Conservation (phyloP, 2,888 invertebrate genomes). For the Achlya flavicornis region DNA sequence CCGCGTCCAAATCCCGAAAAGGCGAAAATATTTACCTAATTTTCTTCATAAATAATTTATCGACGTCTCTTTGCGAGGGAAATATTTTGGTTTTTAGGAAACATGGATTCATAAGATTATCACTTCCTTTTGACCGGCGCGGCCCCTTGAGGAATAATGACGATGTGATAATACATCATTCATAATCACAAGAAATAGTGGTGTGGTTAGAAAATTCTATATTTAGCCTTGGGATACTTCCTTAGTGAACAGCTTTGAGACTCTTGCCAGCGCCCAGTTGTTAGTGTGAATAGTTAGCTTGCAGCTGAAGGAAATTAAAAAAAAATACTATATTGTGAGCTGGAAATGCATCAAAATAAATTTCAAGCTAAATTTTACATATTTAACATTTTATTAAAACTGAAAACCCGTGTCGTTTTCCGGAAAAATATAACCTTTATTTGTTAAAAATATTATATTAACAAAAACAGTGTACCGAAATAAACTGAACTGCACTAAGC, state of each 20-base stretch:
- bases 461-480: not conserved
- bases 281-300: too few species aligned
- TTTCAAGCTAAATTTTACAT: too few species aligned
- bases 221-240: too few species aligned
- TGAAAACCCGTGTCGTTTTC: too few species aligned
- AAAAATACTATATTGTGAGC: not conserved
- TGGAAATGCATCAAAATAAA: too few species aligned
- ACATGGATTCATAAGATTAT: not conserved
- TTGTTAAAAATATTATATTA: not conserved
- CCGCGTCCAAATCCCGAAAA: slow-evolving; percentile 1
- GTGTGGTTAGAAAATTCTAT: too few species aligned
- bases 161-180: not conserved
- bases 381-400: too few species aligned
- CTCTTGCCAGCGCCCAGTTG: too few species aligned
- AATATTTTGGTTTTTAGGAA: not conserved
- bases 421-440: too few species aligned
- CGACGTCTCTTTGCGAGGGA: not conserved
- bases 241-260: too few species aligned
- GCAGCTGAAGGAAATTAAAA: too few species aligned
- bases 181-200: too few species aligned
- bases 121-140: not conserved
- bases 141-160: not conserved
- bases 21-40: slow-evolving; percentile 12
- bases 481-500: not conserved
- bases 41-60: slow-evolving; percentile 13